Conservation (phyloP, 2,113 vertebrate species). For the Falcunculus frontatus region DNA sequence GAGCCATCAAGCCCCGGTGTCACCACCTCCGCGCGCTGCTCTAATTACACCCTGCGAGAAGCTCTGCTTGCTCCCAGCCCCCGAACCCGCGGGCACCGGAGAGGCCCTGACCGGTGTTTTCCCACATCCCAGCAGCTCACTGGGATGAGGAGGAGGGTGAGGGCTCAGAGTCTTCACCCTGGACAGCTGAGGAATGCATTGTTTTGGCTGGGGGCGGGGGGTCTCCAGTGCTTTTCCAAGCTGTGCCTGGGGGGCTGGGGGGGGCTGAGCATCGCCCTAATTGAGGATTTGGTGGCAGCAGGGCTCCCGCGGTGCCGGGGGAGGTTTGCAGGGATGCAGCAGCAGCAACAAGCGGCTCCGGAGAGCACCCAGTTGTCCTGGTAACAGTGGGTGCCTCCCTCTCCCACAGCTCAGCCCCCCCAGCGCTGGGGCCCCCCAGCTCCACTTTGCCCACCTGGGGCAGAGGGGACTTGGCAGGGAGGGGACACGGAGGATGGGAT, state of each 20-base stretch:
- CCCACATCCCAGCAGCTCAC: rapidly evolving
- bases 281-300: rapidly evolving
- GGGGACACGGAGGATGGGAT: rapidly evolving
- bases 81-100: rapidly evolving
- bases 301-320: not conserved
- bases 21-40: not conserved
- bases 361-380: slow-evolving; percentile 62
- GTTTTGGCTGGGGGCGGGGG: not conserved
- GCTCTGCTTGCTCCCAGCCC: not conserved
- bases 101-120: rapidly evolving
- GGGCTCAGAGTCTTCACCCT: rapidly evolving
- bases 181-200: not conserved
- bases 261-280: not conserved
- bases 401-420: not conserved
- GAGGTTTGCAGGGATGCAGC: slow-evolving; percentile 6
- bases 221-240: not conserved
- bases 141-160: not conserved
- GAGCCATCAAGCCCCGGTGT: not conserved
- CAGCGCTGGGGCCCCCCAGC: rapidly evolving
- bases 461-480: not conserved
- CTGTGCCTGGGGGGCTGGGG: not conserved
- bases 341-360: not conserved
- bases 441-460: not conserved
- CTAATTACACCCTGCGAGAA: not conserved
- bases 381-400: slow-evolving; percentile 24